Evolutionary conservation across 2,888 invertebrate species (phyloP), one percentile per base, ranked within the genome.

Genomic region (Rhabditoides inermis): DNA sequence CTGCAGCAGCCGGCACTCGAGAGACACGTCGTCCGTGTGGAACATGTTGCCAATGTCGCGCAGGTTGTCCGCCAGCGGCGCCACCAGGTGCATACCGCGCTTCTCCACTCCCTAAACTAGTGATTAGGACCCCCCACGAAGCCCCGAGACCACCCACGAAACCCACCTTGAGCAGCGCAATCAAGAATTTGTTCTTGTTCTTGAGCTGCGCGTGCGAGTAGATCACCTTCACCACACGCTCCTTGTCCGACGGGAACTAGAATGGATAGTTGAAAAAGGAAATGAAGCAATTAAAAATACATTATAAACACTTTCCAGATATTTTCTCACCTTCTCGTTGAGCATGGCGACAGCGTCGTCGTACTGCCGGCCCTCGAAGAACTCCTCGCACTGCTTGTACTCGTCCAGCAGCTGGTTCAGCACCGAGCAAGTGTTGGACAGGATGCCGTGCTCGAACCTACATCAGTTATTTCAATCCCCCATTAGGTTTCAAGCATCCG

Each of bases 201-300:
- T 58, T 58, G 41, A 73, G 60, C 42, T 69, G 65, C 4, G 73
- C 72, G 54, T 74, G 74, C 35, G 74, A 75, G 59, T 75, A 75
- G 52, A 74, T 69, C 45, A 63, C 65, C 6, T 69, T 60, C 12
- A 74, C 74, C 7, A 73, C 68, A 32, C 49, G 54, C 15, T 68
- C 62, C 53, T 60, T 54, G 47, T 69, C 65, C 26, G 53, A 42
- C 1, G 53, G 49, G 44, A 57, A 53, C 61, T 63, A n/a, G 52
- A 25, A 58, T 26, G 3, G 6, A 5, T 12, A 18, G 23, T 47
- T 20, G 45, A 4, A 20, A 32, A 2, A 18, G n/a, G 37, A 48
- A 56, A 41, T 25, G 3, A n/a, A 50, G 47, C 49, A 53, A 26
- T 46, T 32, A 18, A 6, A 50, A 45, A 32, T 30, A 39, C 15